Percentiles rank a stretch among this genome's conserved stretches.
phyloP scores from a whole-genome alignment of 2,888 invertebrate genomes.

The Omphaloscelis lunosa region DNA sequence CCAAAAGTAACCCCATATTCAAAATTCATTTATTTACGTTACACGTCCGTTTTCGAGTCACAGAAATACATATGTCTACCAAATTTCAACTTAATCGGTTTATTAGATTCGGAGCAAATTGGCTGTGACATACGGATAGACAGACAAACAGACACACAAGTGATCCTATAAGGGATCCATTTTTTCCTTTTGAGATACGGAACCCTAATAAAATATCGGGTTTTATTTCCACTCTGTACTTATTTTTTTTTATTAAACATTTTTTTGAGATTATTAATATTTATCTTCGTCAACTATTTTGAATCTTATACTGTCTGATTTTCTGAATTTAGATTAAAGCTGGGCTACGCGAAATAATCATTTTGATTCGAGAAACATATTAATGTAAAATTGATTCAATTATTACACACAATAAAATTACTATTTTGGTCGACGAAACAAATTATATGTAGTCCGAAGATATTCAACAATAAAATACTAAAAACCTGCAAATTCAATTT shows the following conservation, averaged over 20 bases:
- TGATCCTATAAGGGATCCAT: too few species aligned
- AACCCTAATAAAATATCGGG: constrained; percentile 41
- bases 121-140: too few species aligned
- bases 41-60: too few species aligned
- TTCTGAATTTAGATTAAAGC: neutral
- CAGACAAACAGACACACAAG: too few species aligned
- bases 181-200: too few species aligned
- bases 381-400: neutral
- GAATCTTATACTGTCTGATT: neutral
- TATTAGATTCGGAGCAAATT: too few species aligned
- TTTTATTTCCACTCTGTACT: constrained; percentile 4
- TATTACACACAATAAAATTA: neutral
- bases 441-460: too few species aligned
- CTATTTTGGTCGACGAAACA: too few species aligned
- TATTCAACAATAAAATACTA: neutral
- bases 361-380: neutral
- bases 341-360: neutral
- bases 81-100: too few species aligned
- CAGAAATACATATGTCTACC: too few species aligned
- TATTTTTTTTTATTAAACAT: neutral
- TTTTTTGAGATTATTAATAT: neutral
- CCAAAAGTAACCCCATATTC: too few species aligned
- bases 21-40: too few species aligned
- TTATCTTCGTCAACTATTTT: neutral
- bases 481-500: neutral